phyloP scores from a whole-genome alignment of 37 sponge, comb jelly and placozoan genomes.

The Beroe forskalii region DNA sequence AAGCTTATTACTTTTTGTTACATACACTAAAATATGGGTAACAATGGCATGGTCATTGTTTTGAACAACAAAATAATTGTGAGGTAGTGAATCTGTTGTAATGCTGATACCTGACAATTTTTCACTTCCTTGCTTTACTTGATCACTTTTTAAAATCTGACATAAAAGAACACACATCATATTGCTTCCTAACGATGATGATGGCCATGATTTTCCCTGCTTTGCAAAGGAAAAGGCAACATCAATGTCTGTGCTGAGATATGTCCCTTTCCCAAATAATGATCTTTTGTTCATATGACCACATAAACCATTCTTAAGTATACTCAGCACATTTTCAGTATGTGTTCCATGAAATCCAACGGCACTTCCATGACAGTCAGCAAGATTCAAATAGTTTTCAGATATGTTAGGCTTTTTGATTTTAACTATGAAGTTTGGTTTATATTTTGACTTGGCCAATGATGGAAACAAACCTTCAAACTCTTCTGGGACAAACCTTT shows the following conservation, averaged over 20 bases:
- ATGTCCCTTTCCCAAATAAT: conserved; percentile 3
- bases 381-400: not conserved
- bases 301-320: conserved; percentile 29
- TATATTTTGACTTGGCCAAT: not conserved
- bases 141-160: conserved; percentile 32
- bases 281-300: conserved; percentile 42
- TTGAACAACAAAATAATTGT: conserved; percentile 48
- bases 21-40: conserved; percentile 1
- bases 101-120: conserved; percentile 35
- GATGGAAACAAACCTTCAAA: not conserved
- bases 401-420: not conserved
- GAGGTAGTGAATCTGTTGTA: not conserved
- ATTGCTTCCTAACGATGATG: not conserved
- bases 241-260: conserved; percentile 20
- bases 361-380: not conserved
- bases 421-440: not conserved
- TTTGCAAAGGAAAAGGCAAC: conserved; percentile 33
- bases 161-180: conserved; percentile 45
- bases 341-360: conserved; percentile 49
- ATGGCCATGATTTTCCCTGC: conserved; percentile 44
- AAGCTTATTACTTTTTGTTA: not conserved
- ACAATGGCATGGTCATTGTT: conserved; percentile 43
- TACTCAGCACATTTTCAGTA: conserved; percentile 62
- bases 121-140: conserved; percentile 1
- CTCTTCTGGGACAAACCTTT: not conserved